Percentiles rank a stretch among this genome's conserved stretches.
phyloP scores from a whole-genome alignment of 1,140 invertebrate genomes.

The Anoplolepis gracilipes region DNA sequence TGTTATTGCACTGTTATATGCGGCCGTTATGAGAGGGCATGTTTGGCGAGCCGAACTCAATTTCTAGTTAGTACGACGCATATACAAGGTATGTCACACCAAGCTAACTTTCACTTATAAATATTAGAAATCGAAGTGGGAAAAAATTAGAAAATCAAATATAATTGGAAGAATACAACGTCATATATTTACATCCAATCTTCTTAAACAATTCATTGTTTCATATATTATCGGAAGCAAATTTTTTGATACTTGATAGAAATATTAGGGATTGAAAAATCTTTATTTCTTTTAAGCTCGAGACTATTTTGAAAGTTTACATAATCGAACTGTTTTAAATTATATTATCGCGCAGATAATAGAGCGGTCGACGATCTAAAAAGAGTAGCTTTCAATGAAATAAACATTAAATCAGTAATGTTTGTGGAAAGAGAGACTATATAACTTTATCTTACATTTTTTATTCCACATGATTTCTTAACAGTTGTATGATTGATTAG shows the following conservation, averaged over 20 bases:
- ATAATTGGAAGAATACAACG: background rate
- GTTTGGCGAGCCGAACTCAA: conserved; percentile 27
- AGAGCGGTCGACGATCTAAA: background rate
- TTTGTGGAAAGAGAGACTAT: background rate
- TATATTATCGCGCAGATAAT: background rate
- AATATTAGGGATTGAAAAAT: background rate
- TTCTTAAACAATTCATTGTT: background rate
- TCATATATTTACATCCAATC: background rate
- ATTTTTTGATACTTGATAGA: background rate
- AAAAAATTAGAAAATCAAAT: conserved; percentile 13
- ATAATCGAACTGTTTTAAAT: background rate
- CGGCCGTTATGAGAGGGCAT: conserved; percentile 1
- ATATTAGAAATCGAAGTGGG: conserved; percentile 30
- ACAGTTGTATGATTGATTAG: conserved; percentile 10
- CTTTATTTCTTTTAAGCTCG: background rate
- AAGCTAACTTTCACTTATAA: conserved; percentile 26
- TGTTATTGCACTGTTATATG: conserved; percentile 16
- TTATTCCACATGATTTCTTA: conserved; percentile 15
- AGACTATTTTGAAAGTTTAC: background rate
- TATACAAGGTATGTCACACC: background rate
- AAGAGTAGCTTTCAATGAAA: background rate
- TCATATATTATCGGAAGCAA: background rate
- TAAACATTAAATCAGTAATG: background rate
- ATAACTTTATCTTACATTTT: background rate
- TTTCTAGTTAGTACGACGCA: background rate